These are phyloP conservation scores for Trissonchulus sp. DNA, from an alignment of 2,888 invertebrate species.

Conservation along the genomic window DNA sequence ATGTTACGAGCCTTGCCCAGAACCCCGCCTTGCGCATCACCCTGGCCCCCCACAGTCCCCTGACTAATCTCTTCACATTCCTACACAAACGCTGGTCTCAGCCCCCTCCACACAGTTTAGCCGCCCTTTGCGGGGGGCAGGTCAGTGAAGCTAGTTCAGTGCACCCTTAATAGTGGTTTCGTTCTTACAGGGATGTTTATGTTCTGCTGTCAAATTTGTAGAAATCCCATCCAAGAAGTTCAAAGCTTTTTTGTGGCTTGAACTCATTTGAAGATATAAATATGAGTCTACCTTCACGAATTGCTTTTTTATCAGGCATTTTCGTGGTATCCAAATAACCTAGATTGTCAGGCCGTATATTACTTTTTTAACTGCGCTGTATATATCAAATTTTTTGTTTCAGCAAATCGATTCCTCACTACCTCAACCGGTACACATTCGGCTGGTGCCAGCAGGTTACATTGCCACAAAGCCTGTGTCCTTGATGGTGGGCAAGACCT, in stretches of 20 bases:
- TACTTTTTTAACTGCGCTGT: too few species aligned
- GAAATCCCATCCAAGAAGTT: neutral
- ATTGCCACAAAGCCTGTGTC: neutral
- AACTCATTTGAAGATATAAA: too few species aligned
- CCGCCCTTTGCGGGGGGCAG: too few species aligned
- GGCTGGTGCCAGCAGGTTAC: neutral
- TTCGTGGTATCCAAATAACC: too few species aligned
- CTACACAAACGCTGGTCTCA: neutral
- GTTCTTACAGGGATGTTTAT: neutral
- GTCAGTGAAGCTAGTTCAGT: too few species aligned
- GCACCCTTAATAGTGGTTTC: too few species aligned
- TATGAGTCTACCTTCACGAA: too few species aligned
- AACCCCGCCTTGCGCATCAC: neutral
- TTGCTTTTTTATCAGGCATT: too few species aligned
- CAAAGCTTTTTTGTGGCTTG: neutral
- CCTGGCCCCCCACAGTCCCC: neutral
- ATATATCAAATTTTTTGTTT: too few species aligned
- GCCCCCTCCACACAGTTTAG: too few species aligned
- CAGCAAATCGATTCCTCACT: too few species aligned
- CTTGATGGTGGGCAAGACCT: neutral
- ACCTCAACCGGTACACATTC: neutral
- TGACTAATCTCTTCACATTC: neutral
- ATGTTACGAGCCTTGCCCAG: neutral
- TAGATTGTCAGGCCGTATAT: too few species aligned
- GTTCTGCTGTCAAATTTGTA: neutral